Evolutionary conservation across 2,888 invertebrate species (phyloP).

Genomic region (Brachylomia viminalis): DNA sequence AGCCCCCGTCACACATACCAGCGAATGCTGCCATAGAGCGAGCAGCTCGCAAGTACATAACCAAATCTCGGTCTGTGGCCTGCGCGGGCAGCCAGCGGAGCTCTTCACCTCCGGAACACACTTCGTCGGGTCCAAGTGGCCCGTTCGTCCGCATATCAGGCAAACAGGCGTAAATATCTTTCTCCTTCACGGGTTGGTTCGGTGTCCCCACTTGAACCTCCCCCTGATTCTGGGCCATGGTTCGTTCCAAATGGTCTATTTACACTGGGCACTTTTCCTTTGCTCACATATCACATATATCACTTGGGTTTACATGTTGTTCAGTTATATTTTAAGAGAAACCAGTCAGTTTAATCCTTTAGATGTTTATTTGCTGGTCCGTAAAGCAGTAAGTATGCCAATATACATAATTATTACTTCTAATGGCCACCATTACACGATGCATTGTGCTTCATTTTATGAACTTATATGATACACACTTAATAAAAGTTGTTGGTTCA

Average conservation of each 20-base stretch:
- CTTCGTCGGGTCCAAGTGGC: conserved; percentile 86
- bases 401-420: conserved; percentile 90
- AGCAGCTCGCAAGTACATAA: conserved; percentile 99
- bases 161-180: conserved; percentile 89
- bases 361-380: conserved; percentile 82
- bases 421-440: conserved; percentile 91
- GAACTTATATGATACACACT: conserved; percentile 76
- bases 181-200: conserved; percentile 89
- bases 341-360: conserved; percentile 72
- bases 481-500: conserved; percentile 74
- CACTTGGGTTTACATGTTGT: conserved; percentile 83
- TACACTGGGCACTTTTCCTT: conserved; percentile 82
- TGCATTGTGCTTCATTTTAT: conserved; percentile 87
- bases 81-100: conserved; percentile 98
- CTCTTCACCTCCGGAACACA: conserved; percentile 93
- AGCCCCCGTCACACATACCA: conserved; percentile 99
- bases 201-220: conserved; percentile 89
- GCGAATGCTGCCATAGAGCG: conserved; percentile 99
- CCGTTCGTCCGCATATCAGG: conserved; percentile 90
- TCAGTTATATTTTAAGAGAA: conserved; percentile 72
- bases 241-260: conserved; percentile 81
- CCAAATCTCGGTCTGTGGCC: conserved; percentile 97
- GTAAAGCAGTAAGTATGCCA: conserved; percentile 88
- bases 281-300: conserved; percentile 80
- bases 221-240: conserved; percentile 90